Evolutionary conservation across 2,113 vertebrate species (phyloP).

Genomic region (Pachycephala philippinensis): DNA sequence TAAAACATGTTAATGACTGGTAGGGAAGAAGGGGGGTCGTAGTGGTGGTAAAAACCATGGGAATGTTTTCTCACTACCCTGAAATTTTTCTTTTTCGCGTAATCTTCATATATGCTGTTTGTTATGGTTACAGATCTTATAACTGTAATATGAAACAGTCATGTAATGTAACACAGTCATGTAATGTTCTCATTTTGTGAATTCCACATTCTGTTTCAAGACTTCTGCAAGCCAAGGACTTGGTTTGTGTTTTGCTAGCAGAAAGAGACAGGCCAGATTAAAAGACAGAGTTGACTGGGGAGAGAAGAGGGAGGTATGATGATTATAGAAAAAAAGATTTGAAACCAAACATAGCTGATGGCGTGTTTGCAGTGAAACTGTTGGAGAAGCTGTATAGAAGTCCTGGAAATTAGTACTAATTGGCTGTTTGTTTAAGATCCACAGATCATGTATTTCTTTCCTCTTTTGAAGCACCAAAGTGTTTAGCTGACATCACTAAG

Average conservation of each 20-base stretch:
- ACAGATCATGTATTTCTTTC: neutral
- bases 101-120: neutral
- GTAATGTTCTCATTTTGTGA: neutral
- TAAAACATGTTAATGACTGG: fast-evolving
- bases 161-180: fast-evolving
- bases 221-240: neutral
- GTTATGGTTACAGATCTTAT: neutral
- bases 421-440: neutral
- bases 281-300: neutral
- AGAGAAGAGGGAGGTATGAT: neutral
- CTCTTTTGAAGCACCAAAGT: fast-evolving
- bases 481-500: neutral
- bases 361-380: neutral
- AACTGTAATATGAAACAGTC: neutral
- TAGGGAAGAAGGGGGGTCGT: neutral
- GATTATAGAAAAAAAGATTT: neutral
- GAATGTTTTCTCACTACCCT: neutral
- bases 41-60: neutral
- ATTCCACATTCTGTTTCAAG: neutral
- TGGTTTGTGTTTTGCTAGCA: neutral
- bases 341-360: neutral
- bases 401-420: neutral
- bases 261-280: neutral
- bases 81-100: neutral
- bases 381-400: neutral